Evolutionary conservation across 2,113 vertebrate genomes (phyloP), one percentile per base, ranked within the genome.

Genomic region (Burhinus bistriatus): DNA sequence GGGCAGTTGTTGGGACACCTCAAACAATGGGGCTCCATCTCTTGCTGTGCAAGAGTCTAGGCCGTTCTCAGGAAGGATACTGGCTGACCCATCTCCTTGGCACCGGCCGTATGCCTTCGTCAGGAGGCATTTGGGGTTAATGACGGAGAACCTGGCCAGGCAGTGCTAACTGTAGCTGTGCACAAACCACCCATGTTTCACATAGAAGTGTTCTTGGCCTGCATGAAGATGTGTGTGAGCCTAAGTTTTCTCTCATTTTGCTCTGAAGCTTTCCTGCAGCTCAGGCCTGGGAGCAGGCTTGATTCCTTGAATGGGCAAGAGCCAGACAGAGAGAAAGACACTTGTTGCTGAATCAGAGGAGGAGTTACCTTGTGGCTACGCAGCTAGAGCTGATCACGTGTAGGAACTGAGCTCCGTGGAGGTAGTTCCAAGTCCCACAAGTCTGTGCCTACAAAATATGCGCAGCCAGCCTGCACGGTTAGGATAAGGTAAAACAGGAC

Each of bases 1-100:
- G 0, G 0, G 0, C 15, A 20, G 66, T 6, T 38, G 44, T 80
- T 42, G 49, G 51, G 44, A 59, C 83, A 76, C 27, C n/a, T 32
- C 51, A 26, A 30, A 54, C 1, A 3, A 21, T 7, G 13, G 44
- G 52, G 30, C 44, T 64, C 5, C 3, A 8, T 36, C 9, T 45
- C 15, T 13, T 61, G 30, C 44, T 42, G 29, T 16, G 26, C 12
- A 21, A 6, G 75, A 59, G 8, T 23, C 45, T 1, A 1, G 13
- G 23, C 32, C 0, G 0, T 79, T 70, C 30, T 44, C 0, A 0
- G 30, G 44, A 73, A 73, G 61, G 32, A 14, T 1, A 0, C 40
- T 32, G 69, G 27, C 49, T 32, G 59, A n/a, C 18, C 14, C 0
- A 0, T 64, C 42, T 68, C 47, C 44, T 21, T 47, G 65, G 32